Conservation (phyloP, 2,888 invertebrate genomes). For the Dorcus parallelipipedus region DNA sequence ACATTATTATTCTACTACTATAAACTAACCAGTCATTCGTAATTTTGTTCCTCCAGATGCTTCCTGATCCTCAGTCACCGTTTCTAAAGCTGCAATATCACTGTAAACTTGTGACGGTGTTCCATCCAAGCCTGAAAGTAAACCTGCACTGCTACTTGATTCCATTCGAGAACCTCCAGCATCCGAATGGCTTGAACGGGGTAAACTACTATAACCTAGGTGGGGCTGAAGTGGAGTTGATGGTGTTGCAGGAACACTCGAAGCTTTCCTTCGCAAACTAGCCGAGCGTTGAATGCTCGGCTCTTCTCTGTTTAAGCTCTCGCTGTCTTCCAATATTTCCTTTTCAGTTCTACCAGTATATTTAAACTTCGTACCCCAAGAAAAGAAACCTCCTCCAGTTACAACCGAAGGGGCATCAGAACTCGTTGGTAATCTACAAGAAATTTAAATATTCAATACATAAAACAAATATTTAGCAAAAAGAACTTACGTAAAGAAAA, state of each 20-base stretch:
- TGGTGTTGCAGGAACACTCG: constrained; percentile 83
- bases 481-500: constrained; percentile 90
- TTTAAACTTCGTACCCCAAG: constrained; percentile 91
- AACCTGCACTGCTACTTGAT: constrained; percentile 43
- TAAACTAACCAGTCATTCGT: constrained; percentile 42
- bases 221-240: constrained; percentile 76
- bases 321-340: constrained; percentile 82
- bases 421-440: constrained; percentile 74
- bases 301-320: constrained; percentile 62
- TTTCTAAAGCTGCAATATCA: constrained; percentile 57
- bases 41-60: constrained; percentile 43
- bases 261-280: constrained; percentile 69
- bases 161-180: constrained; percentile 47
- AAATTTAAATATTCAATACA: not conserved
- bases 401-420: constrained; percentile 80
- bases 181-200: constrained; percentile 79
- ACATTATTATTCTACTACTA: not conserved
- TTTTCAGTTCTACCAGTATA: constrained; percentile 90
- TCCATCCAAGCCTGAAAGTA: constrained; percentile 44
- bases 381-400: constrained; percentile 88
- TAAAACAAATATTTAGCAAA: not conserved
- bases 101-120: constrained; percentile 38
- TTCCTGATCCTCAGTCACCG: constrained; percentile 68
- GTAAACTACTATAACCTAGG: constrained; percentile 78
- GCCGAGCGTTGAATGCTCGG: constrained; percentile 52